Base-by-base conservation (phyloP, 2,113 vertebrate genomes). In the Kobus ellipsiprymnus region DNA sequence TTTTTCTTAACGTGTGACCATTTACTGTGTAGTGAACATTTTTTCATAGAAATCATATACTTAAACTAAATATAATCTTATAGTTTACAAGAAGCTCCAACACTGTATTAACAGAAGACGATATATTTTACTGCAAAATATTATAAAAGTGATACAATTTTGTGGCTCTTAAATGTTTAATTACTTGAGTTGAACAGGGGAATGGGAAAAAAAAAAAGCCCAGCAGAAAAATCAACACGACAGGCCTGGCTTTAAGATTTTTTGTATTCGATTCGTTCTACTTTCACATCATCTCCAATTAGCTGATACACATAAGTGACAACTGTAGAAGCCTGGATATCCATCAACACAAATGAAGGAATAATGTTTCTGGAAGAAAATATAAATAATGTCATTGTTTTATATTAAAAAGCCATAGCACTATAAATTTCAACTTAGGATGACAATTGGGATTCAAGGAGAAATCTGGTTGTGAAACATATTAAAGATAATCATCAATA, bases 251-350 rank as follows among this genome's bases (percentile, higher is more conserved):
- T 97, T 99, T 99, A 99, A 50, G 99, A 99, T 81, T 99, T 99
- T 98, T 99, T 99, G 98, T 99, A 99, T 98, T 99, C 99, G 8
- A 99, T 99, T 98, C 99, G 99, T 99, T 99, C 99, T 98, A 99
- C 99, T 98, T 99, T 99, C 92, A 99, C 99, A 54, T 99, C 99
- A 85, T 99, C 99, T 48, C 99, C 99, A 94, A 99, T 99, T 98
- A 99, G 99, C 98, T 99, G 99, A 97, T 99, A 99, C 78, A 99
- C 99, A 1, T 99, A 99, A 44, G 99, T 99, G 95, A 99, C 99
- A 95, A 99, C 99, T 1, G 99, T 99, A 55, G 99, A 99, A 71
- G 99, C 99, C 97, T 99, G 99, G 99, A 99, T 99, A 98, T 99
- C 99, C 99, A 99, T 99, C 98, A 99, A 98, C 98, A 99, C 99